Evolutionary conservation across 2,797 vertebrate genomes (phyloP).

Genomic region (Enteromius radiatus): DNA sequence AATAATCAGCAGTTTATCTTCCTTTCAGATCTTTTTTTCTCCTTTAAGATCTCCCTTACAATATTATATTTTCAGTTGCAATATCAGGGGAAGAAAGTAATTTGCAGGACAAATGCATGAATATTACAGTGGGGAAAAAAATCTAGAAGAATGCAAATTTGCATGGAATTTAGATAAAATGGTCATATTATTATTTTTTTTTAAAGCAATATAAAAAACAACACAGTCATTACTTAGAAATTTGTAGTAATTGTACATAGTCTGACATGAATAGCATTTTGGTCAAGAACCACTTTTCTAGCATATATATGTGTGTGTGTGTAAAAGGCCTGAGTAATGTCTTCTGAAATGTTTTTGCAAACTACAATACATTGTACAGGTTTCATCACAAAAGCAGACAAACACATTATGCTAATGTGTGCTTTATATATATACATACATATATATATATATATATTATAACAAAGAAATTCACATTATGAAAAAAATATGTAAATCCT

Average conservation of each 20-base stretch:
- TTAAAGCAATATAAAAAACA: neutral
- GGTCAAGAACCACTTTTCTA: neutral
- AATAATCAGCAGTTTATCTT: constrained; percentile 78
- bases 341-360: no score
- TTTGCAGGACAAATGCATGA: neutral
- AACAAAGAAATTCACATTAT: neutral
- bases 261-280: neutral
- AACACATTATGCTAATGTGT: neutral
- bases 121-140: neutral
- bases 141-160: neutral
- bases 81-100: neutral
- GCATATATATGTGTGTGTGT: no score
- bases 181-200: neutral
- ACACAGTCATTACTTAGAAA: neutral
- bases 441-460: no score
- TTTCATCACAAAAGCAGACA: no score
- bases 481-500: neutral
- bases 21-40: constrained; percentile 71
- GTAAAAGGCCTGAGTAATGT: no score
- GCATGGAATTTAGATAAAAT: neutral
- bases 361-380: no score
- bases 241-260: neutral
- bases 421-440: no score
- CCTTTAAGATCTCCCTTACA: constrained; percentile 69
- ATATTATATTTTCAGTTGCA: constrained; percentile 48